Evolutionary conservation across 2,888 invertebrate genomes (phyloP), one percentile per base, ranked within the genome.

Genomic region (Alentia gelatinosa): DNA sequence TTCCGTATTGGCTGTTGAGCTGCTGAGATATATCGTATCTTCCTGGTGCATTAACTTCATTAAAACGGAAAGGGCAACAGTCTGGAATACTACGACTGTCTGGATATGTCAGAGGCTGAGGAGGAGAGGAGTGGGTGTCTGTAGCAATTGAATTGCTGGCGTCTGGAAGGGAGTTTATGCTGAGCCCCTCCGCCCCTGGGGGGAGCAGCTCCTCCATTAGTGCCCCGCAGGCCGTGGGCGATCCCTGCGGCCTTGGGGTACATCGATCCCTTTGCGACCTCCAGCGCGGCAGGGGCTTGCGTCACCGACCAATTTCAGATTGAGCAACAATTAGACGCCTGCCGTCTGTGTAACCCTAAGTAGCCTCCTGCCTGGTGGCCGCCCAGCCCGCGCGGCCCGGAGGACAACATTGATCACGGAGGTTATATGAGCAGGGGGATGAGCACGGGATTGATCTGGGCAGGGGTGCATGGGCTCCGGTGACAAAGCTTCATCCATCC

Each of bases 301-400:
- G 68, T 68, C 68, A 68, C 68, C 68, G 1, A 68, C 68, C 68
- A 68, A 68, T 68, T 26, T 68, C 68, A 68, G 68, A 68, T 68
- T 68, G 68, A 68, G 12, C 68, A 68, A 68, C 68, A 68, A 68
- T 68, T 68, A 68, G 68, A 30, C 56, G 56, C 56, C 56, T 56
- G 23, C 56, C 19, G 5, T n/a, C n/a, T n/a, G 56, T 56, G 56
- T 56, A 56, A 56, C 56, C 56, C 56, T 56, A 56, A 56, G 56
- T 56, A 56, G 56, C 56, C 56, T 56, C 47, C 56, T 56, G 56
- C 15, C 47, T 42, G 47, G 47, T 42, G 47, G 47, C 7, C 47
- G 47, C 47, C 47, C 7, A 15, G 7, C 47, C 9, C 56, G 23
- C 56, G 56, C n/a, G 5, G 56, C n/a, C 19, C 23, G 56, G 56